phyloP scores from a whole-genome alignment of 2,113 vertebrate genomes.

The Atractosteus spatula region DNA sequence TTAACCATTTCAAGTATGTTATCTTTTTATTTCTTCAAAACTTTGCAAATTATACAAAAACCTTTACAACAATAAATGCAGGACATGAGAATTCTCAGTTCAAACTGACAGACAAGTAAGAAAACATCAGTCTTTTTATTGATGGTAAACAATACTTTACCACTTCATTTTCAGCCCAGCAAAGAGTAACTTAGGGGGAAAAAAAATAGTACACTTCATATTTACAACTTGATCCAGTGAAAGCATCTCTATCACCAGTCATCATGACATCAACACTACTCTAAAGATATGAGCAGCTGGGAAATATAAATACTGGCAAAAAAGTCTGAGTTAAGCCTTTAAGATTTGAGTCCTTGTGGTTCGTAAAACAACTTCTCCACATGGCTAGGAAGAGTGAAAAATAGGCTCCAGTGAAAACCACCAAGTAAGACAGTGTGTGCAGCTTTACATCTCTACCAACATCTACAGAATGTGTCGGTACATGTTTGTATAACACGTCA shows the following conservation, averaged over 20 bases:
- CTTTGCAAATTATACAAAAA: constrained; percentile 14
- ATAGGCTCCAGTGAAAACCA: too few species aligned
- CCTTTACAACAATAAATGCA: constrained; percentile 5
- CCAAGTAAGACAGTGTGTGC: too few species aligned
- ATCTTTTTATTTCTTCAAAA: constrained; percentile 10
- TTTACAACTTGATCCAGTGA: constrained; percentile 12
- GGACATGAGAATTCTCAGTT: not conserved
- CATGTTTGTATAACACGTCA: not conserved
- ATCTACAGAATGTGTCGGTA: too few species aligned
- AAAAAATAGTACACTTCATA: constrained; percentile 19
- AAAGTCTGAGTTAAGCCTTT: too few species aligned
- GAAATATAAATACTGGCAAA: too few species aligned
- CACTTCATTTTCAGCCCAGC: not conserved
- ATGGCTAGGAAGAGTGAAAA: too few species aligned
- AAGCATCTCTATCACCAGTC: not conserved
- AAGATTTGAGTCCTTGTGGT: too few species aligned
- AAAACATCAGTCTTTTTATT: not conserved
- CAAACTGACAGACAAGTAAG: not conserved
- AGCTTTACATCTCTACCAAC: too few species aligned
- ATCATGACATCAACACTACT: too few species aligned
- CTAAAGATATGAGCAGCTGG: too few species aligned
- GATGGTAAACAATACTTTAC: not conserved
- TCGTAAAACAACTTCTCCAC: too few species aligned
- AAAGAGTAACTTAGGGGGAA: constrained; percentile 1
- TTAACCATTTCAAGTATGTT: not conserved